phyloP scores from a whole-genome alignment of 2,888 invertebrate genomes.

The Pheosia gnoma region DNA sequence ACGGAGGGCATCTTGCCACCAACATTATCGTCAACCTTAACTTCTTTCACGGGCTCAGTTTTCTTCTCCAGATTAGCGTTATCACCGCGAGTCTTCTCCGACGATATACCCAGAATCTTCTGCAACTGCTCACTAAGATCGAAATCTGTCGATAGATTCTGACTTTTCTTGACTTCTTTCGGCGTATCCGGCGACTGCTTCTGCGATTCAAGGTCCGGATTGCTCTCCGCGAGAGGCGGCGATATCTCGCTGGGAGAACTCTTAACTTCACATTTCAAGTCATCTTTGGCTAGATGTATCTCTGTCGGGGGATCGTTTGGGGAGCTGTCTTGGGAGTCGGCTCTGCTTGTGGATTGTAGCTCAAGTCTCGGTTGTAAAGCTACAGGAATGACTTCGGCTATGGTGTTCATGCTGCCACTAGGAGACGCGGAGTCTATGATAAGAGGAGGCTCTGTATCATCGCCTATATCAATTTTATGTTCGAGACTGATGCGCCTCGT shows the following conservation, averaged over 20 bases:
- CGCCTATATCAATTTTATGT: conserved; percentile 79
- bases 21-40: conserved; percentile 68
- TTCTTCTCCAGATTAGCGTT: conserved; percentile 62
- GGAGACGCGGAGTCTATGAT: conserved; percentile 78
- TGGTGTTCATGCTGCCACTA: conserved; percentile 74
- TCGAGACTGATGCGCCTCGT: conserved; percentile 73
- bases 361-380: conserved; percentile 70
- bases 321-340: conserved; percentile 73
- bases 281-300: conserved; percentile 71
- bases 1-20: conserved; percentile 72
- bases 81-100: conserved; percentile 73
- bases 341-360: conserved; percentile 58
- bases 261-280: conserved; percentile 63
- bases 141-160: conserved; percentile 79
- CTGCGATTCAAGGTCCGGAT: conserved; percentile 63
- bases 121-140: conserved; percentile 80
- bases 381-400: conserved; percentile 76
- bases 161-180: conserved; percentile 78
- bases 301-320: conserved; percentile 78
- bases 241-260: conserved; percentile 78
- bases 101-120: conserved; percentile 78
- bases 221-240: conserved; percentile 66
- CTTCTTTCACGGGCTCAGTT: conserved; percentile 66
- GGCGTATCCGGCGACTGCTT: conserved; percentile 76
- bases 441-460: conserved; percentile 78